Evolutionary conservation across 2,888 invertebrate genomes (phyloP), one percentile per base, ranked within the genome.

Genomic region (Seira musarum): DNA sequence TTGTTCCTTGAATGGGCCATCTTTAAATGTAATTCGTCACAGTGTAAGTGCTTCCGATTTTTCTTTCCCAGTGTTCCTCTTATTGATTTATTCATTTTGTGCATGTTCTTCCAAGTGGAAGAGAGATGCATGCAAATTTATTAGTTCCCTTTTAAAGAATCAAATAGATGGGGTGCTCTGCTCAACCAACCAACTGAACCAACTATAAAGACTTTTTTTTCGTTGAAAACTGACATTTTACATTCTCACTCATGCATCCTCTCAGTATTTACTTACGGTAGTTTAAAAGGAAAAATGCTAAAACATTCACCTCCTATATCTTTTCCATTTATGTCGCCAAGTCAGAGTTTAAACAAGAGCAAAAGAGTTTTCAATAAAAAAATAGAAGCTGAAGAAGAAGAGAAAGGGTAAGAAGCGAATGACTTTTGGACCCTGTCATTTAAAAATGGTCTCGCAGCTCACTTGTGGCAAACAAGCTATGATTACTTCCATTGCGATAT

Each of bases 381-480:
- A 19, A 53, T 57, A 57, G 25, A 30, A 30, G n/a, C n/a, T 35
- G 21, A 19, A 21, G 22, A 57, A 63, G 24, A 24, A 71, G 40
- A 53, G 46, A 40, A 63, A 35, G 24, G 15, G 19, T 10, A n/a
- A 53, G 25, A n/a, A 65, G 66, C 49, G 73, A 66, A 74, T 74
- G 73, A 66, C 73, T 66, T 66, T 74, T 74, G 73, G 73, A 46
- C 73, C 53, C 57, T 57, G 35, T 71, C 67, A 67, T 24, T 75
- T 46, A 30, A 30, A 75, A 24, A 61, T 40, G 19, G 73, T 75
- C 74, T 67, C n/a, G n/a, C 74, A 67, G 35, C 74, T 75, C 74
- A 75, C 67, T 75, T 75, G 74, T 75, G 74, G 74, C 67, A 75
- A 75, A 75, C 74, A 75, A 60, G 57, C 66, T 25, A 75, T 75